Base-by-base conservation (phyloP, 2,797 vertebrate species). In the Chloroceryle inda region DNA sequence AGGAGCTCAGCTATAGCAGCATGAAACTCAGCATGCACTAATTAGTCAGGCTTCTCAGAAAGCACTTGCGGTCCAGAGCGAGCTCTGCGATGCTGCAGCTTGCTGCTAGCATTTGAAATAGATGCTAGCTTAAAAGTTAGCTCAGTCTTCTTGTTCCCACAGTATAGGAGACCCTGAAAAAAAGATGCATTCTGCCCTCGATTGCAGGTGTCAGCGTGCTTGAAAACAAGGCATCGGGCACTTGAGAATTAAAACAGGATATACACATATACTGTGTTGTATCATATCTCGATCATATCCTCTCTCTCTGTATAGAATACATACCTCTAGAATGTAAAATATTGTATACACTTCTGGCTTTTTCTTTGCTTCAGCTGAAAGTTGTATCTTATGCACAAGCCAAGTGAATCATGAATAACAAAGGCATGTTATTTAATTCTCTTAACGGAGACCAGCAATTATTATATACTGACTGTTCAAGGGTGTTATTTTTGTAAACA, bases 401-500 rank as follows among this genome's bases (percentile, higher is more conserved):
- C 45, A 76, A 89, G 23, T 22, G 63, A 87, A 71, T 73, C 26
- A 49, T 35, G 31, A 69, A 45, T 56, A 92, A 90, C 50, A 90
- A 95, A 90, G 47, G 18, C 47, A 59, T 33, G 44, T 52, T 84
- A 78, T 67, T 95, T 80, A 85, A 79, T 89, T 85, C 66, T 91
- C 24, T 58, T 90, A 64, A 29, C 38, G 59, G 55, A 95, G 56
- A 90, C 52, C 47, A 94, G 89, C 69, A 93, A 79, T 90, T 88
- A 79, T 75, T 94, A 69, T 59, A 88, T 49, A 71, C 38, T 83
- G 87, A 68, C 59, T 95, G 45, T 82, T 96, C 85, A 88, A 94
- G 88, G 67, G 56, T 55, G 75, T 84, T 92, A 91, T 90, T 88
- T 96, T 84, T 88, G 69, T 90, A 93, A 92, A 92, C 66, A 80